Evolutionary conservation across 1,140 invertebrate genomes (phyloP).

Genomic region (Tyrophagus putrescentiae): DNA sequence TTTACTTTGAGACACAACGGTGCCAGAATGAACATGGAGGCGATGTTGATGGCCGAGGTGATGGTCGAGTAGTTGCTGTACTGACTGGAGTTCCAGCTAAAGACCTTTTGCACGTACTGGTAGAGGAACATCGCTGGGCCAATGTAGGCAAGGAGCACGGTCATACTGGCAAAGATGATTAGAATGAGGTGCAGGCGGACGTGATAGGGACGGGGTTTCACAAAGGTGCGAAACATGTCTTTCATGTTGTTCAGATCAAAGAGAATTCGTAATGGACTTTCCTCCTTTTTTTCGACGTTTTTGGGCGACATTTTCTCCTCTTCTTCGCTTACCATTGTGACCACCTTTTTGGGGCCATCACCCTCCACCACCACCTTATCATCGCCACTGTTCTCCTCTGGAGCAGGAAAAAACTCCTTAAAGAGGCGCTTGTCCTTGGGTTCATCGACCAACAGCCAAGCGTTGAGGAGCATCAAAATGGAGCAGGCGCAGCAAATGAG

Average conservation of each 20-base stretch:
- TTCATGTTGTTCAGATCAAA: conserved; percentile 16
- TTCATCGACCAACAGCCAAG: conserved; percentile 11
- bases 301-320: background rate
- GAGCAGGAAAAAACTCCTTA: background rate
- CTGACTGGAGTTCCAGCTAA: conserved; percentile 11
- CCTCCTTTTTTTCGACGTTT: background rate
- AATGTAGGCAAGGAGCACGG: background rate
- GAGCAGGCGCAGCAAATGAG: background rate
- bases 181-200: conserved; percentile 14
- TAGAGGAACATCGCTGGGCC: conserved; percentile 15
- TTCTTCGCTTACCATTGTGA: background rate
- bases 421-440: background rate
- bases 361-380: too few relatives aligned
- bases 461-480: background rate
- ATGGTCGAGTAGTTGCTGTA: conserved; percentile 18
- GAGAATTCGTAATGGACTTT: background rate
- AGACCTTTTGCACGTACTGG: conserved; percentile 20
- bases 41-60: background rate
- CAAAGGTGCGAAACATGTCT: conserved; percentile 10
- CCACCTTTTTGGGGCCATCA: too few relatives aligned
- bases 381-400: too few relatives aligned
- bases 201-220: background rate
- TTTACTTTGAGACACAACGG: background rate
- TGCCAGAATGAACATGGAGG: background rate
- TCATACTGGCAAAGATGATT: background rate